Conservation (phyloP, 2,113 vertebrate species). For the Pithys albifrons region DNA sequence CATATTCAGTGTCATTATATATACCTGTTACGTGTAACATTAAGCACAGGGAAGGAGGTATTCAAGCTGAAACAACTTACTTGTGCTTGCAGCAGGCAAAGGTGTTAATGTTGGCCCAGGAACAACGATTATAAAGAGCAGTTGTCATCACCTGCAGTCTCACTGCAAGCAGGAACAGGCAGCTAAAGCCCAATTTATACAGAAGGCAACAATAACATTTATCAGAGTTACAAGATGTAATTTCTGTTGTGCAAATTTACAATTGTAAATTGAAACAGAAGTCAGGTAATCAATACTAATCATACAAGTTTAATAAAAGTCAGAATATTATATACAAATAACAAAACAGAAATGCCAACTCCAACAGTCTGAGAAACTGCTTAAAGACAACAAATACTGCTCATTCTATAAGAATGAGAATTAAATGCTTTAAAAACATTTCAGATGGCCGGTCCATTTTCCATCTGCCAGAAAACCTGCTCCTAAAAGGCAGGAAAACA, state of each 20-base stretch:
- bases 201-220: not conserved
- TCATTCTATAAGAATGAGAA: not conserved
- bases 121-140: not conserved
- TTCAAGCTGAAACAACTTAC: not conserved
- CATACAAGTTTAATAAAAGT: not conserved
- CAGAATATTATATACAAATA: not conserved
- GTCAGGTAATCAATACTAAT: not conserved
- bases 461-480: not conserved
- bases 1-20: rapidly evolving
- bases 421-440: not conserved
- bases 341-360: not conserved
- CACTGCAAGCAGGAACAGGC: not conserved
- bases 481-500: not conserved
- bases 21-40: not conserved
- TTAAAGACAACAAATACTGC: not conserved
- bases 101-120: not conserved
- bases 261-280: not conserved
- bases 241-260: not conserved
- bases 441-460: not conserved
- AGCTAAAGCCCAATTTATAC: not conserved
- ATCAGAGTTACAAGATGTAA: not conserved
- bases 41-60: not conserved
- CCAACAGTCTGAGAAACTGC: not conserved
- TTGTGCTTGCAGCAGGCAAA: not conserved
- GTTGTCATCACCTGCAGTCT: not conserved